Evolutionary conservation across 1,140 invertebrate species (phyloP), one percentile per base, ranked within the genome.

Genomic region (Rhagoletis zephyria): DNA sequence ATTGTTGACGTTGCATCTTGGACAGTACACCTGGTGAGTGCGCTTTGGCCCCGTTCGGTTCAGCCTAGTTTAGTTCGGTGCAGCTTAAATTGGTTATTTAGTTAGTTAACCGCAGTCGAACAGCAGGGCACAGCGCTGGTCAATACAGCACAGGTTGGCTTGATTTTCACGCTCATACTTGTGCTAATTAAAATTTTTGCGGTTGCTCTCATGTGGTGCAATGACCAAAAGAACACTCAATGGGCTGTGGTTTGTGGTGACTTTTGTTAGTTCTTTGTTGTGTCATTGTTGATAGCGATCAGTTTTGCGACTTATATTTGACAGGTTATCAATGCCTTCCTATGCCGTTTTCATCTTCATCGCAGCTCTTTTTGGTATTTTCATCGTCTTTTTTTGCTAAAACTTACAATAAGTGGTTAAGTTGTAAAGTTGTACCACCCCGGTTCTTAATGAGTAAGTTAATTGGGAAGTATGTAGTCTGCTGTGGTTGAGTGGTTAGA

Each of bases 171-270:
- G 51, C 40, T 30, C 48, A 2, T 16, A 9, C n/a, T 59, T 12
- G 45, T 45, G 85, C 3, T 86, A 91, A 91, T 91, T 91, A 91
- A 91, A 91, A 91, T 90, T 90, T 91, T 88, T 91, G 91, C 91
- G 91, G 91, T 91, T 89, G 86, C 89, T 88, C 87, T 90, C 91
- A 90, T 90, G 91, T 89, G 89, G 74, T 10, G 74, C 42, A 81
- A 48, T 56, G 48, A 81, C 74, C 16, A 56, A 81, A 48, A 56
- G 40, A 19, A 81, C 48, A 81, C 48, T 81, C 51, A 56, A 30
- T 48, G 19, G 10, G 74, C 51, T 81, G 48, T 56, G 14, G 74
- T 81, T 56, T 81, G 74, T 81, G n/a, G 48, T 81, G n/a, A 56
- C 74, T 5, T 10, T 81, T 81, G 74, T 81, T 16, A 19, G n/a